Evolutionary conservation across 1,140 invertebrate species (phyloP).

Genomic region (Holotrichia oblita): DNA sequence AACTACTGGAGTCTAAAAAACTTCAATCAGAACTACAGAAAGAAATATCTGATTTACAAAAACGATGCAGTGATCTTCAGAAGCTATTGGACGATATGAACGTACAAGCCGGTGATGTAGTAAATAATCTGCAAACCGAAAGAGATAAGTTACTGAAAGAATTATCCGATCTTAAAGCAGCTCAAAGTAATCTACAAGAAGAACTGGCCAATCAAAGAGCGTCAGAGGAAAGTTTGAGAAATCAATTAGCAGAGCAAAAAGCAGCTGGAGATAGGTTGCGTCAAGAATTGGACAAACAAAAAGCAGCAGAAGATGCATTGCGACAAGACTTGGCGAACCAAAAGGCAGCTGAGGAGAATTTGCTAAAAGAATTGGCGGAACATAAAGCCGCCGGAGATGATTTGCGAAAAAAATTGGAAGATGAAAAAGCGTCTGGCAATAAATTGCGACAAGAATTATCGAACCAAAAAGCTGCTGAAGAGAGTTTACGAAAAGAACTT

Average conservation of each 20-base stretch:
- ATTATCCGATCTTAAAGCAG: not conserved
- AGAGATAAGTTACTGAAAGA: slow-evolving; percentile 1
- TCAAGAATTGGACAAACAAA: not conserved
- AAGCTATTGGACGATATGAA: not conserved
- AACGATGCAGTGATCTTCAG: not conserved
- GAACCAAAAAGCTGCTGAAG: not conserved
- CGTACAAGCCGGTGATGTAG: not conserved
- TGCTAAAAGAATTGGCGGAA: not conserved
- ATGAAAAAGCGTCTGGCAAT: not conserved
- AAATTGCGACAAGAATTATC: not conserved
- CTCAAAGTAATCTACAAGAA: slow-evolving; percentile 13
- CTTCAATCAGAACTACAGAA: not conserved
- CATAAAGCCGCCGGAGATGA: not conserved
- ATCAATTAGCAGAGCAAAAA: not conserved
- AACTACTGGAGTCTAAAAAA: too few species aligned
- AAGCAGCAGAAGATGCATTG: not conserved
- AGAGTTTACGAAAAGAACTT: not conserved
- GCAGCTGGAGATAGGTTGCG: not conserved
- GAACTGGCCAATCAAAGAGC: slow-evolving; percentile 35
- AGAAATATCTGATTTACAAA: not conserved
- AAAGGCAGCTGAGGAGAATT: not conserved
- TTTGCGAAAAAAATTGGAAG: not conserved
- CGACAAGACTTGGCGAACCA: slow-evolving; percentile 40
- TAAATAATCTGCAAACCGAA: slow-evolving; percentile 3
- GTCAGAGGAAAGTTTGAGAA: not conserved